Conservation (phyloP, 2,888 invertebrate species). For the Amitus sp. region DNA sequence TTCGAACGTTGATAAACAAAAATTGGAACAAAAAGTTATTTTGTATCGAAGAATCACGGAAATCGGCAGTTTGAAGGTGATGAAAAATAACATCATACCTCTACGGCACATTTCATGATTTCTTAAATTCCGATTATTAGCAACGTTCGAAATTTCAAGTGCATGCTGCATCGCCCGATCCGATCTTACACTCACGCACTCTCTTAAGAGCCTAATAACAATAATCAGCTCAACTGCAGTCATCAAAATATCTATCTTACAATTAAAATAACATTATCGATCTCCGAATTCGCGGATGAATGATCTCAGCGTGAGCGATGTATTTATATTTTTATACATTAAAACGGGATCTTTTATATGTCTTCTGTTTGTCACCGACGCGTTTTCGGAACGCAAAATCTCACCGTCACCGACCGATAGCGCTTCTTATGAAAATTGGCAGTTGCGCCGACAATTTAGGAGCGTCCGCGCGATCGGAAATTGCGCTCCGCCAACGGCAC, state of each 20-base stretch:
- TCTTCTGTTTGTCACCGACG: conserved; percentile 7
- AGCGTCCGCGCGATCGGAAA: conserved; percentile 12
- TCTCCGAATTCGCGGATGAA: conserved; percentile 14
- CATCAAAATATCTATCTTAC: conserved; percentile 31
- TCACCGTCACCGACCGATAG: conserved; percentile 19
- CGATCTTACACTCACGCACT: conserved; percentile 18
- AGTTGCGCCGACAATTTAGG: not conserved
- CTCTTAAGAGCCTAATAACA: conserved; percentile 22
- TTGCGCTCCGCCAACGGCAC: conserved; percentile 14
- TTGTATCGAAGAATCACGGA: too few species aligned
- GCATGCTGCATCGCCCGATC: conserved; percentile 43
- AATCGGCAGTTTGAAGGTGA: too few species aligned
- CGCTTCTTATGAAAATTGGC: conserved; percentile 12
- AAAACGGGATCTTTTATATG: conserved; percentile 9
- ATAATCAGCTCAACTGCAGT: conserved; percentile 20
- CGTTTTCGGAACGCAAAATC: conserved; percentile 11
- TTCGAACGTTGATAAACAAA: too few species aligned
- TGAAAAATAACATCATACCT: too few species aligned
- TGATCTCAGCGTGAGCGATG: conserved; percentile 22
- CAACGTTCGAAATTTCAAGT: too few species aligned
- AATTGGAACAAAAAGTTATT: too few species aligned
- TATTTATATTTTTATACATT: conserved; percentile 31
- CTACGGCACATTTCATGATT: too few species aligned
- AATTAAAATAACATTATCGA: conserved; percentile 24
- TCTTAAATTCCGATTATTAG: too few species aligned